Conservation (phyloP, 2,888 invertebrate species). For the Rhogogaster chlorosoma region DNA sequence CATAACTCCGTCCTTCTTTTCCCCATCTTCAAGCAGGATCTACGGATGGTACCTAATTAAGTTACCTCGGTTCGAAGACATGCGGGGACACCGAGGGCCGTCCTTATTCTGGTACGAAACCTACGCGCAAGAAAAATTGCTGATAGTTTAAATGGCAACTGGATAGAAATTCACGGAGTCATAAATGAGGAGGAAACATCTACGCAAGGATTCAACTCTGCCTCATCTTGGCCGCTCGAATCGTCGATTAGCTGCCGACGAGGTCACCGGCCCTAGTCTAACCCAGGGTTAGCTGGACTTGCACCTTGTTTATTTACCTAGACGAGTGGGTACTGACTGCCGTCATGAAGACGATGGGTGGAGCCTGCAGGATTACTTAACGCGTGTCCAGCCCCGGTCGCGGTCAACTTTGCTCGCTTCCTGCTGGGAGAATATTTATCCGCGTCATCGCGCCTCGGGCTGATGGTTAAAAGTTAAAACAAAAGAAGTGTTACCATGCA, state of each 20-base stretch:
- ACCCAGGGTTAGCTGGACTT: background rate
- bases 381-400: background rate
- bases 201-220: background rate
- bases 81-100: background rate
- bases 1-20: background rate
- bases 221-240: background rate
- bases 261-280: slow-evolving; percentile 11
- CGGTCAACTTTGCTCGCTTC: background rate
- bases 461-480: background rate
- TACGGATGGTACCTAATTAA: slow-evolving; percentile 16
- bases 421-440: slow-evolving; percentile 17
- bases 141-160: background rate
- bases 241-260: background rate
- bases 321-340: background rate
- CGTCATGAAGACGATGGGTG: slow-evolving; percentile 8
- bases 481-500: slow-evolving; percentile 4
- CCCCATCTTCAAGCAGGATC: background rate
- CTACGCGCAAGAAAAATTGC: background rate
- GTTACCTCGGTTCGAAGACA: slow-evolving; percentile 6
- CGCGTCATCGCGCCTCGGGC: slow-evolving; percentile 24
- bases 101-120: background rate
- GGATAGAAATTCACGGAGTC: background rate
- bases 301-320: slow-evolving; percentile 16
- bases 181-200: background rate
- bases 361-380: slow-evolving; percentile 14